Evolutionary conservation across 2,113 vertebrate species (phyloP).

Genomic region (Zosterops borbonicus): DNA sequence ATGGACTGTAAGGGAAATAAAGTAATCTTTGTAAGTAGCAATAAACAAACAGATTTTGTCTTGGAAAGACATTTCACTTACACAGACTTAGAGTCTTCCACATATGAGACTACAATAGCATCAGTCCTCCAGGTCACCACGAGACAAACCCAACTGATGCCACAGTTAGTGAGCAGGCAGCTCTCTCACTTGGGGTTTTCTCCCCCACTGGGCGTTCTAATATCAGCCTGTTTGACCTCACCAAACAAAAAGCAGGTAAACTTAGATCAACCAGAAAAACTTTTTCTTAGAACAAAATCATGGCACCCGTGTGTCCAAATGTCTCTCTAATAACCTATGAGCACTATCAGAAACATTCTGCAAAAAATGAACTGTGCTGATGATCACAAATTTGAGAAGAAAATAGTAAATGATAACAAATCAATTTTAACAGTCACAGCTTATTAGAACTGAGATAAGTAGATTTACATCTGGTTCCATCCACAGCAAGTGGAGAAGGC

Average conservation of each 20-base stretch:
- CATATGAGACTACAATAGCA: fast-evolving
- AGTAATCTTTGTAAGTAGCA: neutral
- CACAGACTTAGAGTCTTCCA: fast-evolving
- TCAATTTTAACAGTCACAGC: neutral
- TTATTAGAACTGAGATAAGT: neutral
- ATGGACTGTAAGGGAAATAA: neutral
- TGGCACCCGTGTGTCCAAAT: neutral
- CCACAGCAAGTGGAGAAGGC: neutral
- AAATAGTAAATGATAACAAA: neutral
- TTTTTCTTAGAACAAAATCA: neutral
- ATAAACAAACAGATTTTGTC: neutral
- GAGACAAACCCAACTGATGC: neutral
- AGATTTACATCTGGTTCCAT: neutral
- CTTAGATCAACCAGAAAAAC: neutral
- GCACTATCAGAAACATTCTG: neutral
- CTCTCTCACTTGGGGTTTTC: neutral
- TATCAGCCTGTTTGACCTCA: neutral
- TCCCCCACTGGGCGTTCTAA: neutral
- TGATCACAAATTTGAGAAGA: neutral
- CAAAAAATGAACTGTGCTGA: neutral
- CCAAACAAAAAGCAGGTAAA: neutral
- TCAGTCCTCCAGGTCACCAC: neutral
- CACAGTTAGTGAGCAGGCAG: neutral
- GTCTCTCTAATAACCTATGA: neutral
- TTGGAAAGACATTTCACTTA: neutral